Evolutionary conservation across 2,888 invertebrate genomes (phyloP).

Genomic region (Hyles lineata): DNA sequence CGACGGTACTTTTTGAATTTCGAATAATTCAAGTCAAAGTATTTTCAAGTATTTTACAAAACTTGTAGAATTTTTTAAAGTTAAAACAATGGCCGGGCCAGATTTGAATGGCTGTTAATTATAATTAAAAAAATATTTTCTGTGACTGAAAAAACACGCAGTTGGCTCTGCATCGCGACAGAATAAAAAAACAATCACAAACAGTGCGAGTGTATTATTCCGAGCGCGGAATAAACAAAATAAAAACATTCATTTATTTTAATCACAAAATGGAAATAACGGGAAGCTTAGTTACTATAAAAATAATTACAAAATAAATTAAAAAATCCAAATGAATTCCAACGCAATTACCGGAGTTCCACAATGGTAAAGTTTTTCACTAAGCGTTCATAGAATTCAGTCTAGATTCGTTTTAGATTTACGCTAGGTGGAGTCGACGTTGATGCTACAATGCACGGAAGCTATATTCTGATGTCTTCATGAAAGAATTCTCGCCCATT

Average conservation of each 20-base stretch:
- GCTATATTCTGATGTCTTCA: constrained; percentile 6
- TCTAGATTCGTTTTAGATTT: constrained; percentile 25
- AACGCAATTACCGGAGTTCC: constrained; percentile 38
- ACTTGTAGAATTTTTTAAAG: constrained; percentile 29
- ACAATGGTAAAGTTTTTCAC: constrained; percentile 44
- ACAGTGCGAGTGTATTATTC: neutral
- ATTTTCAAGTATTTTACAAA: constrained; percentile 36
- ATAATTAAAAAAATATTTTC: constrained; percentile 4
- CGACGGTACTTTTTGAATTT: constrained; percentile 15
- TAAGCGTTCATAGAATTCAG: constrained; percentile 16
- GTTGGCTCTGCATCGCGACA: constrained; percentile 2
- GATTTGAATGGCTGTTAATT: neutral
- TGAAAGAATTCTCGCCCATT: neutral
- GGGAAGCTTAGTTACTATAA: constrained; percentile 33
- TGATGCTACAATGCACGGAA: neutral
- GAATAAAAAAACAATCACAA: neutral
- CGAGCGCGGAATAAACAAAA: neutral
- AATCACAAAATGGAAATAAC: constrained; percentile 38
- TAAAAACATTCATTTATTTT: constrained; percentile 41
- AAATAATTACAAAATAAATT: constrained; percentile 51
- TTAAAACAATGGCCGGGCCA: constrained; percentile 34
- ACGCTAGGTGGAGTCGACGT: constrained; percentile 4
- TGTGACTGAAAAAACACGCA: constrained; percentile 6
- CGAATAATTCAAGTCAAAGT: constrained; percentile 11
- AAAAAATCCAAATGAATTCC: constrained; percentile 43